phyloP scores from a whole-genome alignment of 2,797 vertebrate genomes.

The Hoplostethus atlanticus region DNA sequence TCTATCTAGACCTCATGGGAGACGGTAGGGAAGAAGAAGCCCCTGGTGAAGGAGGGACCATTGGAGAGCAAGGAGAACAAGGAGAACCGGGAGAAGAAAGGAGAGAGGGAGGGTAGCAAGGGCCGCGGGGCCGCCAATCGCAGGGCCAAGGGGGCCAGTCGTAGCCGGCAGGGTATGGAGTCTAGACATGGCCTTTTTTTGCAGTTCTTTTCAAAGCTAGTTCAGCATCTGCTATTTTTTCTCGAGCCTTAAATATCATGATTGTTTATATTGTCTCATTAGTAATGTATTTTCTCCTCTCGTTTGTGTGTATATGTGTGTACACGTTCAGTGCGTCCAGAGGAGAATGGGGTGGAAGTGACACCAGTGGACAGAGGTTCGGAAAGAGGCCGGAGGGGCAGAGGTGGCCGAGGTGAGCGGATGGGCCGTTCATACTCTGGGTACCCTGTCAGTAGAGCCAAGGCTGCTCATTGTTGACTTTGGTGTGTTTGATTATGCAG shows the following conservation, averaged over 20 bases:
- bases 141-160: slow-evolving; percentile 89
- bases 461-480: slow-evolving; percentile 21
- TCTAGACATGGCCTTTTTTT: background rate
- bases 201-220: background rate
- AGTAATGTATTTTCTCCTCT: background rate
- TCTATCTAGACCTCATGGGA: slow-evolving; percentile 94
- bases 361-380: slow-evolving; percentile 86
- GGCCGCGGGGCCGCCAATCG: slow-evolving; percentile 86
- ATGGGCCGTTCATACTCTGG: no score
- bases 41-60: slow-evolving; percentile 89
- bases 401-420: slow-evolving; percentile 84
- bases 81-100: slow-evolving; percentile 95
- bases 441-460: background rate
- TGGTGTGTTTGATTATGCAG: slow-evolving; percentile 70
- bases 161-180: slow-evolving; percentile 87
- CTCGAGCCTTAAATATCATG: background rate
- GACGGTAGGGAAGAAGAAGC: slow-evolving; percentile 97
- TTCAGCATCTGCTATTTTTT: background rate
- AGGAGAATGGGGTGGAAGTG: slow-evolving; percentile 94
- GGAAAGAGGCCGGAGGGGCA: slow-evolving; percentile 81
- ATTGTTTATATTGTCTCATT: background rate
- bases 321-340: slow-evolving; percentile 82
- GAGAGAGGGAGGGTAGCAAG: slow-evolving; percentile 90
- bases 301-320: slow-evolving; percentile 2
- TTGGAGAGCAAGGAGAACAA: slow-evolving; percentile 92